A percentile compares a stretch with the other conserved stretches of the same genome.
These are phyloP conservation scores for Pelagia noctiluca DNA, from an alignment of 30 jellyfish, hydroid and myxozoan species.

Conservation along the genomic window DNA sequence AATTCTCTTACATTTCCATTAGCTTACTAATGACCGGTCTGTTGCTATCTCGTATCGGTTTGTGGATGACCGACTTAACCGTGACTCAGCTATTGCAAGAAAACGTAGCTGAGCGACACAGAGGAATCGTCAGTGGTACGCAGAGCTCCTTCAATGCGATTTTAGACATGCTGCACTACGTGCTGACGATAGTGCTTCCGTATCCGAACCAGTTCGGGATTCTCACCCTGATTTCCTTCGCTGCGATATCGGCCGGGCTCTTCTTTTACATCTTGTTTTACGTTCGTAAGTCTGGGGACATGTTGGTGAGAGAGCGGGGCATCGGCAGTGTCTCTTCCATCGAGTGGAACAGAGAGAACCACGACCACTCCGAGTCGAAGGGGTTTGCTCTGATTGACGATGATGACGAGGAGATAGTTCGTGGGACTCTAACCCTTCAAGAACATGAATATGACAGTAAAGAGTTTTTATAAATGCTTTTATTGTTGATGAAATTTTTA, in stretches of 20 bases:
- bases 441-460: background rate
- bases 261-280: conserved; percentile 67
- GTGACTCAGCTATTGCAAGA: conserved; percentile 98
- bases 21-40: conserved; percentile 88
- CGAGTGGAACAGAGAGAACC: conserved; percentile 46
- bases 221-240: conserved; percentile 80
- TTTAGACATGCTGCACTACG: conserved; percentile 87
- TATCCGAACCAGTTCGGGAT: conserved; percentile 87
- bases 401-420: conserved; percentile 60
- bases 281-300: conserved; percentile 25
- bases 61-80: conserved; percentile 98
- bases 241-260: conserved; percentile 77
- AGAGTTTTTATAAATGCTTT: background rate
- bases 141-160: conserved; percentile 92
- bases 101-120: conserved; percentile 80
- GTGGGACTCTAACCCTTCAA: conserved; percentile 26
- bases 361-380: conserved; percentile 38
- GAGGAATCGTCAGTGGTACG: conserved; percentile 98
- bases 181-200: conserved; percentile 79
- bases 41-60: conserved; percentile 91
- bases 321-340: conserved; percentile 54
- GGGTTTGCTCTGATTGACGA: conserved; percentile 52
- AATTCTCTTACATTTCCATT: conserved; percentile 73
- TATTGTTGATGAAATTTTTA: no score
- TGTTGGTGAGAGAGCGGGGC: conserved; percentile 45